These are phyloP conservation scores for Bellardia bayeri DNA, from an alignment of 2,888 invertebrate species.

Conservation along the genomic window DNA sequence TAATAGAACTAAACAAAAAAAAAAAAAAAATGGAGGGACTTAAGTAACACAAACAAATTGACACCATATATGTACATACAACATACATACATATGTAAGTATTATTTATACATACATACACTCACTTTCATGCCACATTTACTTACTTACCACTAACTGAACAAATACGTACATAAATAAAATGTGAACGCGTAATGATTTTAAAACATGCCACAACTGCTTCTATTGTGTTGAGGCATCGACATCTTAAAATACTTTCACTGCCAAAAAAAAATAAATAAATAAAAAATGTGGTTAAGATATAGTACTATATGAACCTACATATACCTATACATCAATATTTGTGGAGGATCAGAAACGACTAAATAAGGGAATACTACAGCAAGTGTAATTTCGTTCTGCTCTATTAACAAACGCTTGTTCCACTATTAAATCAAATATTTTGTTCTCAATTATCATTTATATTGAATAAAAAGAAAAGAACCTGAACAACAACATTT, in stretches of 20 bases:
- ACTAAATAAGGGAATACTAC: too few species aligned
- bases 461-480: too few species aligned
- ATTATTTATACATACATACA: slow-evolving; percentile 16
- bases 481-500: too few species aligned
- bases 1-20: slow-evolving; percentile 15
- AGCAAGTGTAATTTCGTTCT: too few species aligned
- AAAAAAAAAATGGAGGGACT: slow-evolving; percentile 36
- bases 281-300: too few species aligned
- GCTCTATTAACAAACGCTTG: too few species aligned
- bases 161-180: slow-evolving; percentile 1
- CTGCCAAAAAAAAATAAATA: not conserved
- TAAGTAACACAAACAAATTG: slow-evolving; percentile 29
- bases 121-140: slow-evolving; percentile 1
- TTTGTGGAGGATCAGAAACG: too few species aligned
- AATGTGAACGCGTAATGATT: slow-evolving; percentile 37
- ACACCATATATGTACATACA: slow-evolving; percentile 2
- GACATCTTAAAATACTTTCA: not conserved
- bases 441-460: too few species aligned
- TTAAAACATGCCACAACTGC: slow-evolving; percentile 31
- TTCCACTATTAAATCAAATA: too few species aligned
- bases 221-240: not conserved
- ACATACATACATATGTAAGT: not conserved
- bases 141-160: slow-evolving; percentile 15
- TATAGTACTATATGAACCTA: too few species aligned
- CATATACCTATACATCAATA: too few species aligned